A percentile compares a stretch with the other conserved stretches of the same genome.
These are phyloP conservation scores for Leptocoma aspasia DNA, from an alignment of 2,113 vertebrate genomes.

Conservation along the genomic window DNA sequence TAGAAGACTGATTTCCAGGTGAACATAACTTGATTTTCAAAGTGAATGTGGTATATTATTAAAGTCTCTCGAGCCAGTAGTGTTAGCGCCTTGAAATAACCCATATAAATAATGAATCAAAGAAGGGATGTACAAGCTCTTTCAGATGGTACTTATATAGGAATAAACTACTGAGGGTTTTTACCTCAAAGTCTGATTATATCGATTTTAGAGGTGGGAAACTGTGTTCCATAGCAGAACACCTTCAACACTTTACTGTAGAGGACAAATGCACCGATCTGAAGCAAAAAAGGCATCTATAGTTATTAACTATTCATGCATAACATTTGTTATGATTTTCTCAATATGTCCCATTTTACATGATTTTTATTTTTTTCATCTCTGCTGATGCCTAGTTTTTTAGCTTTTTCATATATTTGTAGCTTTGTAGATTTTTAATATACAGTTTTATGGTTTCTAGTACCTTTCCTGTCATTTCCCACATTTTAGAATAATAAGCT, in stretches of 20 bases:
- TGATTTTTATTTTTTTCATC: not conserved
- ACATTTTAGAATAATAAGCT: not conserved
- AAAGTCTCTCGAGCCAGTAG: not conserved
- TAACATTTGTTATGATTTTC: not conserved
- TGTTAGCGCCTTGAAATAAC: not conserved
- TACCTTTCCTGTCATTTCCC: not conserved
- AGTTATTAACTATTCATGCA: not conserved
- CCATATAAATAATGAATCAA: slow-evolving; percentile 15
- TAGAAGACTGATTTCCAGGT: not conserved
- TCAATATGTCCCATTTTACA: not conserved
- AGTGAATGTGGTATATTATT: not conserved
- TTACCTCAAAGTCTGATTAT: not conserved
- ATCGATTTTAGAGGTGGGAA: not conserved
- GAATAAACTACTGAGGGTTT: not conserved
- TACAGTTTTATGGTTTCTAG: not conserved
- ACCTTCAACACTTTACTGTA: not conserved
- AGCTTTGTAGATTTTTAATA: not conserved
- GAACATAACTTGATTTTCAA: not conserved
- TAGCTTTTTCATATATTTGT: not conserved
- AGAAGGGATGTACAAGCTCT: not conserved
- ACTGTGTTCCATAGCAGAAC: not conserved
- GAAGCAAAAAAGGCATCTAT: not conserved
- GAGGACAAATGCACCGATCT: not conserved
- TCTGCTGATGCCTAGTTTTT: not conserved
- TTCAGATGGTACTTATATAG: not conserved